These are phyloP conservation scores for Megaceryle maxima DNA, from an alignment of 2,113 vertebrate species.

Conservation along the genomic window DNA sequence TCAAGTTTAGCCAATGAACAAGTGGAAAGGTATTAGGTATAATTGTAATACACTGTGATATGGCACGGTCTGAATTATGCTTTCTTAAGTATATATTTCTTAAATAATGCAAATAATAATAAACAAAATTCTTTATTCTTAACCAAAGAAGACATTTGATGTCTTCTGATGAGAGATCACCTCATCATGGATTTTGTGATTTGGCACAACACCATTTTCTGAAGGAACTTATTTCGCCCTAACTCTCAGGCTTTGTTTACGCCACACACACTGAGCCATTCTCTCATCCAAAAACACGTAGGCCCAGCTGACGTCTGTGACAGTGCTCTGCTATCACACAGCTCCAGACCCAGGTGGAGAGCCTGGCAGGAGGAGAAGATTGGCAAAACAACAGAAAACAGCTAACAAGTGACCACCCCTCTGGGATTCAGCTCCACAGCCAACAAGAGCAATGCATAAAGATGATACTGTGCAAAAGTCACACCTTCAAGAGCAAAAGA, in stretches of 20 bases:
- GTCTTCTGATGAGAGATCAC: neutral
- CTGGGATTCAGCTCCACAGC: neutral
- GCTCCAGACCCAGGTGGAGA: neutral
- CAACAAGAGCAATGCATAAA: neutral
- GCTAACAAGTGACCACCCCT: neutral
- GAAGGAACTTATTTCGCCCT: neutral
- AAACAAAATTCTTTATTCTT: neutral
- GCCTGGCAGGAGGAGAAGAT: neutral
- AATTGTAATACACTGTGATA: neutral
- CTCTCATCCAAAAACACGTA: neutral
- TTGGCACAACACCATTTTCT: neutral
- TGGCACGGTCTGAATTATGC: neutral
- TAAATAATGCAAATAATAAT: neutral
- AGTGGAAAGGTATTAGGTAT: neutral
- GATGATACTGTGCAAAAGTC: neutral
- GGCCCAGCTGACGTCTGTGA: accelerated
- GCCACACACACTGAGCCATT: accelerated
- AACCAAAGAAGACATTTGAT: neutral
- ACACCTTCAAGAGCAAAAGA: neutral
- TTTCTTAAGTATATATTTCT: neutral
- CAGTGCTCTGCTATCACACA: neutral
- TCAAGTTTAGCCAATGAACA: neutral
- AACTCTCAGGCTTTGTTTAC: neutral
- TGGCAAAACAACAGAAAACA: neutral
- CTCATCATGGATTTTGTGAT: neutral